A percentile compares a stretch with the other conserved stretches of the same genome.
Conservation (phyloP, 2,888 invertebrate genomes). For the Cepaea hortensis region DNA sequence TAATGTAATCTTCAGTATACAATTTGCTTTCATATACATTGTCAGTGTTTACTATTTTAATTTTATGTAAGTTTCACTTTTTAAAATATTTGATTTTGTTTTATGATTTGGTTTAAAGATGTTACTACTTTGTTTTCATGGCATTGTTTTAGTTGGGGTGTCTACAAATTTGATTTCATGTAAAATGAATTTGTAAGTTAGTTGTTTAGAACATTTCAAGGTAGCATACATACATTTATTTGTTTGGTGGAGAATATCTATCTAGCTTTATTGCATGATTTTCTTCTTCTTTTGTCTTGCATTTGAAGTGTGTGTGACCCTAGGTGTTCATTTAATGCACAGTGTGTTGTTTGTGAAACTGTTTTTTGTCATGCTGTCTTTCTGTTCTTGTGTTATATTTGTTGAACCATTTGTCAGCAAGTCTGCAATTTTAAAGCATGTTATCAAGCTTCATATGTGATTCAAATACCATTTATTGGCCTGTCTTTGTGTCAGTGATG, state of each 20-base stretch:
- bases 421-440: too few species aligned
- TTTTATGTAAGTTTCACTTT: too few species aligned
- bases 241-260: not conserved
- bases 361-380: not conserved
- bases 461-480: not conserved
- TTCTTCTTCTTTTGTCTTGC: not conserved
- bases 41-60: too few species aligned
- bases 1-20: too few species aligned
- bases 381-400: not conserved
- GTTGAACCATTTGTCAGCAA: not conserved
- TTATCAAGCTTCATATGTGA: too few species aligned
- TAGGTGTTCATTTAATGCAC: not conserved
- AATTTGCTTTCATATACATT: too few species aligned
- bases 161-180: not conserved
- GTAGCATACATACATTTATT: not conserved
- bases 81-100: too few species aligned
- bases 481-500: not conserved
- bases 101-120: too few species aligned
- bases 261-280: not conserved
- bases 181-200: not conserved
- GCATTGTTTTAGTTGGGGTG: not conserved
- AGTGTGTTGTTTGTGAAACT: not conserved
- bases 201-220: not conserved
- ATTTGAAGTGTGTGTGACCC: constrained; percentile 1
- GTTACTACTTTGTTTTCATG: too few species aligned